Evolutionary conservation across 2,113 vertebrate genomes (phyloP).

Genomic region (Plecotus auritus): DNA sequence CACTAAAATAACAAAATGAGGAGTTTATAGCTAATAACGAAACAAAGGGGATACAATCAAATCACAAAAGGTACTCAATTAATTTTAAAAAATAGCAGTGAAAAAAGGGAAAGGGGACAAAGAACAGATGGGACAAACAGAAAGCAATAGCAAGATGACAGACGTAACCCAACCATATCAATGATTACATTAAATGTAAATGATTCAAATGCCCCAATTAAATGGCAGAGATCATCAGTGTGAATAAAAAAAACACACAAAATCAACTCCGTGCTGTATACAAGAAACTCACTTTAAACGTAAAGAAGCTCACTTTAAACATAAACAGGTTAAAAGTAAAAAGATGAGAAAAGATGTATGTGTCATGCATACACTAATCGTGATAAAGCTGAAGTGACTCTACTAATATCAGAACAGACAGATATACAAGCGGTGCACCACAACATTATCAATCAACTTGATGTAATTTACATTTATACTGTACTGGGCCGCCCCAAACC

Average conservation of each 20-base stretch:
- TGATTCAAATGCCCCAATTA: not conserved
- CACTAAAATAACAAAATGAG: not conserved
- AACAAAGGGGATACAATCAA: not conserved
- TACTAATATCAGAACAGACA: not conserved
- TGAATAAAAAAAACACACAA: not conserved
- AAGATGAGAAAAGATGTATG: not conserved
- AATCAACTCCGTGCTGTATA: rapidly evolving
- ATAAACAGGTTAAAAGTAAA: not conserved
- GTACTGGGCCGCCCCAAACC: too few species aligned
- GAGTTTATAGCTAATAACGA: not conserved
- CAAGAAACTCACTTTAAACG: not conserved
- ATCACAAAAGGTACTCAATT: not conserved
- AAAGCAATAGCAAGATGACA: not conserved
- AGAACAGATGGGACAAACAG: not conserved
- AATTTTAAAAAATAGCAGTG: not conserved
- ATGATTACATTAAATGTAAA: not conserved
- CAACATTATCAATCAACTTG: not conserved
- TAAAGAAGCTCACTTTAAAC: too few species aligned
- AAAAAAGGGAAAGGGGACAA: too few species aligned
- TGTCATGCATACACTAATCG: not conserved
- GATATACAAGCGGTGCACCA: not conserved
- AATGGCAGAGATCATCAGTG: not conserved
- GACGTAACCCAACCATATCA: rapidly evolving
- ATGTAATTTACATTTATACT: too few species aligned
- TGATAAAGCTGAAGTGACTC: not conserved